Evolutionary conservation across 2,888 invertebrate species (phyloP).

Genomic region (Apamea crenata): DNA sequence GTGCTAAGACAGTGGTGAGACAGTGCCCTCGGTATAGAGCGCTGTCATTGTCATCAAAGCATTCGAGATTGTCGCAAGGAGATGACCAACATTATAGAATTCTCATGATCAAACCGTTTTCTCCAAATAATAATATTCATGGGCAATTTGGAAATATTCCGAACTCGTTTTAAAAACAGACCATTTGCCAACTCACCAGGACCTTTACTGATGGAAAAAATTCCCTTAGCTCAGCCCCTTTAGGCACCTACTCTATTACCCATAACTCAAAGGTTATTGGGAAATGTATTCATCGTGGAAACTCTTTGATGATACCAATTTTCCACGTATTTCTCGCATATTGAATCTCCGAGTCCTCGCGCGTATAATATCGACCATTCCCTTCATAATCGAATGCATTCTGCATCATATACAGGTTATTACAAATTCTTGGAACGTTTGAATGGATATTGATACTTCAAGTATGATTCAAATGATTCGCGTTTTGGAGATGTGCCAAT

Average conservation of each 20-base stretch:
- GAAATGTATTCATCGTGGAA: background rate
- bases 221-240: background rate
- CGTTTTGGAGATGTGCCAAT: conserved; percentile 74
- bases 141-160: background rate
- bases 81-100: background rate
- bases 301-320: background rate
- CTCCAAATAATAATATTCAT: background rate
- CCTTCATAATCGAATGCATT: conserved; percentile 49
- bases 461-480: conserved; percentile 70
- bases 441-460: conserved; percentile 60
- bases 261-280: background rate
- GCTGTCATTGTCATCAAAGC: background rate
- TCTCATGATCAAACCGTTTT: background rate
- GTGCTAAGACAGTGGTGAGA: background rate
- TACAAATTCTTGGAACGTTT: conserved; percentile 62
- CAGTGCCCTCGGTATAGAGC: background rate
- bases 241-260: background rate
- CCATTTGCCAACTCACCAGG: too few species aligned
- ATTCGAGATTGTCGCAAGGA: background rate
- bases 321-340: conserved; percentile 7
- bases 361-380: conserved; percentile 30
- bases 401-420: conserved; percentile 56
- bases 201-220: background rate
- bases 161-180: background rate
- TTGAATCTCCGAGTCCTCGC: background rate